Conservation (phyloP, 1,140 invertebrate genomes). For the Caerostris extrusa region DNA sequence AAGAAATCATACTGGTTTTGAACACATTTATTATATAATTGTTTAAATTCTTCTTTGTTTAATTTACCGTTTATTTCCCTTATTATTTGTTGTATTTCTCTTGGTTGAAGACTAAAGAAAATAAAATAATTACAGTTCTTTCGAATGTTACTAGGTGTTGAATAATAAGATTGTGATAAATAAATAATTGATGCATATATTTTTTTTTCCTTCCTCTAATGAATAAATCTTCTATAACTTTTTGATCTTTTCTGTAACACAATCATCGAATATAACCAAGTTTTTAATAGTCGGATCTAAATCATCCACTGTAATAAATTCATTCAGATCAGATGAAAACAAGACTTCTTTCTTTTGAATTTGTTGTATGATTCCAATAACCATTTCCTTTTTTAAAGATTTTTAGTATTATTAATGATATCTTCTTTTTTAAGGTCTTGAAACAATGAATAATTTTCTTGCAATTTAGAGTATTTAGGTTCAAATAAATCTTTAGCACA, state of each 20-base stretch:
- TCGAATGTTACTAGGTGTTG: slow-evolving; percentile 17
- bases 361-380: not conserved
- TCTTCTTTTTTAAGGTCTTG: not conserved
- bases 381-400: not conserved
- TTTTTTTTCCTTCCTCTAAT: slow-evolving; percentile 26
- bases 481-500: slow-evolving; percentile 39
- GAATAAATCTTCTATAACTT: not conserved
- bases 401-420: not conserved
- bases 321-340: not conserved
- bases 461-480: slow-evolving; percentile 44
- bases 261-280: slow-evolving; percentile 4
- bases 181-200: slow-evolving; percentile 17
- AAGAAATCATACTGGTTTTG: not conserved
- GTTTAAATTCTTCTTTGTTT: not conserved
- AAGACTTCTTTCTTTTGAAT: slow-evolving; percentile 40
- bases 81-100: slow-evolving; percentile 35
- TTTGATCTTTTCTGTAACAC: slow-evolving; percentile 41
- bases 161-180: slow-evolving; percentile 52
- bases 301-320: slow-evolving; percentile 35
- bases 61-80: not conserved
- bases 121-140: slow-evolving; percentile 30
- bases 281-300: slow-evolving; percentile 37
- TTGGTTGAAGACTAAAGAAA: slow-evolving; percentile 13
- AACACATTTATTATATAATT: not conserved
- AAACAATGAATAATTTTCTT: slow-evolving; percentile 44